phyloP scores from a whole-genome alignment of 23 tunicate genomes.

The Clavelina lepadiformis region DNA sequence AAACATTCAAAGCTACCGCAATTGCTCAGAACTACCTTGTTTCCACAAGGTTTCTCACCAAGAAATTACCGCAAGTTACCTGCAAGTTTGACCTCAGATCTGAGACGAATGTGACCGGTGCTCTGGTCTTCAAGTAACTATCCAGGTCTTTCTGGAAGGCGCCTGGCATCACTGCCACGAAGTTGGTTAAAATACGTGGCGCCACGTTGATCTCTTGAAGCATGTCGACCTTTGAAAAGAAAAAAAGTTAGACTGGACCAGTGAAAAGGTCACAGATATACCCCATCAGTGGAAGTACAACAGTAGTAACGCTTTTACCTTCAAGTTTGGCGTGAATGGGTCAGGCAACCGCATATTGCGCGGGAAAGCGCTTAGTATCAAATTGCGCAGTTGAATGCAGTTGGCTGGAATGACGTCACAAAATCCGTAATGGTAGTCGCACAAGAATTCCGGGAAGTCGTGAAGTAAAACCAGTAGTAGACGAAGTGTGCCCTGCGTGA shows the following conservation, averaged over 20 bases:
- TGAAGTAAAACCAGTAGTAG: constrained; percentile 89
- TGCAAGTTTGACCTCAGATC: constrained; percentile 72
- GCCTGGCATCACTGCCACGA: constrained; percentile 74
- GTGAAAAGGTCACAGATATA: neutral
- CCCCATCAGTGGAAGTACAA: neutral
- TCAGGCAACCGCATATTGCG: constrained; percentile 91
- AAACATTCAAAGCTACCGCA: no score
- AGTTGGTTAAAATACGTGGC: constrained; percentile 77
- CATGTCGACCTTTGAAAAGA: constrained; percentile 71
- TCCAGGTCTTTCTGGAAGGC: constrained; percentile 71
- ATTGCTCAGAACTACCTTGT: neutral
- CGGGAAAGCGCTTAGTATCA: constrained; percentile 96
- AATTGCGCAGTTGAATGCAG: constrained; percentile 96
- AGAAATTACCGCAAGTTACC: constrained; percentile 12
- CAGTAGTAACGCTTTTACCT: constrained; percentile 21
- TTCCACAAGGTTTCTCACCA: neutral
- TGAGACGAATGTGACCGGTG: constrained; percentile 78
- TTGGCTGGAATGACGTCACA: constrained; percentile 99
- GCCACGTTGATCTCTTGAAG: constrained; percentile 86
- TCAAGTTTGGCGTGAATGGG: constrained; percentile 94
- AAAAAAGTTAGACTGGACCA: neutral
- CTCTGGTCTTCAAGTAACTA: constrained; percentile 80
- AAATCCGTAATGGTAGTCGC: constrained; percentile 96
- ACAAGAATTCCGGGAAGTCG: constrained; percentile 98
- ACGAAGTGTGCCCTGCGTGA: constrained; percentile 86